Base-by-base conservation (phyloP, 2,888 invertebrate genomes). In the Drosophila paramelanica region DNA sequence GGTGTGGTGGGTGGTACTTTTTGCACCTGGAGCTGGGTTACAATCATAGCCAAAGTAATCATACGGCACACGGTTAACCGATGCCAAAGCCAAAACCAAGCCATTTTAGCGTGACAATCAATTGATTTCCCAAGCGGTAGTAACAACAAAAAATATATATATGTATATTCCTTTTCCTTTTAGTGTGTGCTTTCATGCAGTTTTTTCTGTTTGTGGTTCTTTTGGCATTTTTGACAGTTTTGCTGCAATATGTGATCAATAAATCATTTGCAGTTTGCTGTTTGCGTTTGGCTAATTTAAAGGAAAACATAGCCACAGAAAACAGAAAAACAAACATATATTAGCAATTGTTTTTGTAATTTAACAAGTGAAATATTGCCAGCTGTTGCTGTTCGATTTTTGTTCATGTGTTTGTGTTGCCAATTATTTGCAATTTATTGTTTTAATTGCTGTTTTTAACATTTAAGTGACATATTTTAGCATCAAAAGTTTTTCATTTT, bases 101-200 rank as follows among this genome's bases (percentile, higher is more conserved):
- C 73, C 71, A 89, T 88, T 89, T 89, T 64, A 80, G 82, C 89
- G 86, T 70, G 78, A 82, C 89, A 82, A 86, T 86, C 86, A 85
- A 89, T 76, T 89, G 86, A 86, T 86, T 86, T 89, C 86, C 86
- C 86, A 73, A 65, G 89, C 57, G 86, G 74, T 64, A 66, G 55
- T 45, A 36, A 13, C 36, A 36, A 36, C 13, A 36, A 31, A 13
- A 73, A 74, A 72, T 65, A 60, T 69, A 49, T 60, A 49, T 42
- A 49, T 60, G 46, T 42, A 33, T 39, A 46, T 70, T 49, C 53
- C 31, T 20, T 53, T 47, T 27, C 25, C 25, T 31, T 36, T 39
- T 45, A 27, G 38, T 13, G 14, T 23, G 36, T 11, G 13, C 33
- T 60, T 51, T 31, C 13, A 42, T 42, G 38, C 50, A 46, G 8